Conservation (phyloP, 2,888 invertebrate species). For the Macropis europaea region DNA sequence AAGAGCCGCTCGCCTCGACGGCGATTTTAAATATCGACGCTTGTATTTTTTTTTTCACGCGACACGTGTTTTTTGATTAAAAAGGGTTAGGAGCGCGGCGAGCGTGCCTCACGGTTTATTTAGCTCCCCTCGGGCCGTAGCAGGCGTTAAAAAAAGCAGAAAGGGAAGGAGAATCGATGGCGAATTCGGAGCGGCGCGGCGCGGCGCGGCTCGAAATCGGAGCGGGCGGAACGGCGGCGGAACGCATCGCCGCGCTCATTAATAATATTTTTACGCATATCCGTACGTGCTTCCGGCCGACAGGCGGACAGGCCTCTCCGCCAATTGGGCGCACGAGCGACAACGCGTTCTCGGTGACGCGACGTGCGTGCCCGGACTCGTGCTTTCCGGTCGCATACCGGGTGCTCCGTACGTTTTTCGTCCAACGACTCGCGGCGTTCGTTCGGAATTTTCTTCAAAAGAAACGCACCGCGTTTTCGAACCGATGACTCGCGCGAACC, state of each 20-base stretch:
- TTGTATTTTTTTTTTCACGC: slow-evolving; percentile 7
- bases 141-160: too few species aligned
- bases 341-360: slow-evolving; percentile 49
- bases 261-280: slow-evolving; percentile 57
- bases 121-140: too few species aligned
- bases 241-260: slow-evolving; percentile 41
- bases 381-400: slow-evolving; percentile 53
- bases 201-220: slow-evolving; percentile 4
- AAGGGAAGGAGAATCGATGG: not conserved
- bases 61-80: slow-evolving; percentile 6
- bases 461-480: too few species aligned
- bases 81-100: too few species aligned
- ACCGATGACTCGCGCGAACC: too few species aligned
- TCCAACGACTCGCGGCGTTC: too few species aligned
- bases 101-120: too few species aligned
- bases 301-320: slow-evolving; percentile 31
- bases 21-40: slow-evolving; percentile 38
- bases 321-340: slow-evolving; percentile 61
- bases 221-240: not conserved
- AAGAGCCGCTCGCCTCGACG: slow-evolving; percentile 31
- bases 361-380: slow-evolving; percentile 49
- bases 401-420: slow-evolving; percentile 22
- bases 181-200: not conserved
- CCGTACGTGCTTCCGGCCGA: slow-evolving; percentile 58
- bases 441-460: too few species aligned